A percentile compares a stretch with the other conserved stretches of the same genome.
These are phyloP conservation scores for Brachionichthys hirsutus DNA, from an alignment of 2,113 vertebrate genomes.

Conservation along the genomic window DNA sequence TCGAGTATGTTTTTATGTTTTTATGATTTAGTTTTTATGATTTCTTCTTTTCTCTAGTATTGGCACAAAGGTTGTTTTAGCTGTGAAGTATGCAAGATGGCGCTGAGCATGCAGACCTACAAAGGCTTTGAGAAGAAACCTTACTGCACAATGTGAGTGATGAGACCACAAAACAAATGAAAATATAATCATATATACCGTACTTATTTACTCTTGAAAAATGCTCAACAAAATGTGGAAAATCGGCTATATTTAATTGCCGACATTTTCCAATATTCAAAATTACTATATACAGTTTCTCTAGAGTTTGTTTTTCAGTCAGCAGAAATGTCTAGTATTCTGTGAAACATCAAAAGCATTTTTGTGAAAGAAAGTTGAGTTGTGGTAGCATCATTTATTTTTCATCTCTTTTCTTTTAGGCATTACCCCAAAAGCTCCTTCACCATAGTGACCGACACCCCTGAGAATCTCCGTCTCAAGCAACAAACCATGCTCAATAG, in stretches of 20 bases:
- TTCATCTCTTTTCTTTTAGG: conserved; percentile 67
- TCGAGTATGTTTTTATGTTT: not conserved
- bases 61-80: conserved; percentile 99
- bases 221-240: too few relatives aligned
- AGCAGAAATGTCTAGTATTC: too few relatives aligned
- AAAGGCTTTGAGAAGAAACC: conserved; percentile 99
- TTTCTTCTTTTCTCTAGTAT: conserved; percentile 72
- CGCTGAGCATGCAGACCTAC: conserved; percentile 98
- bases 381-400: not conserved
- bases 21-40: too few relatives aligned
- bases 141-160: conserved; percentile 96
- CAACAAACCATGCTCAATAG: conserved; percentile 96
- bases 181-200: too few relatives aligned
- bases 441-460: conserved; percentile 95
- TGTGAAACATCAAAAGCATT: too few relatives aligned
- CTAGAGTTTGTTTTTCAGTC: too few relatives aligned
- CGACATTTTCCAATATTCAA: too few relatives aligned
- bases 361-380: too few relatives aligned
- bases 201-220: too few relatives aligned
- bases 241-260: too few relatives aligned
- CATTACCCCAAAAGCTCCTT: conserved; percentile 97
- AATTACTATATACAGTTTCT: too few relatives aligned
- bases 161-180: not conserved
- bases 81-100: conserved; percentile 98
- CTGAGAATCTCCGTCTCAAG: conserved; percentile 94